Evolutionary conservation across 2,888 invertebrate species (phyloP).

Genomic region (Rhagophthalmus giganteus): DNA sequence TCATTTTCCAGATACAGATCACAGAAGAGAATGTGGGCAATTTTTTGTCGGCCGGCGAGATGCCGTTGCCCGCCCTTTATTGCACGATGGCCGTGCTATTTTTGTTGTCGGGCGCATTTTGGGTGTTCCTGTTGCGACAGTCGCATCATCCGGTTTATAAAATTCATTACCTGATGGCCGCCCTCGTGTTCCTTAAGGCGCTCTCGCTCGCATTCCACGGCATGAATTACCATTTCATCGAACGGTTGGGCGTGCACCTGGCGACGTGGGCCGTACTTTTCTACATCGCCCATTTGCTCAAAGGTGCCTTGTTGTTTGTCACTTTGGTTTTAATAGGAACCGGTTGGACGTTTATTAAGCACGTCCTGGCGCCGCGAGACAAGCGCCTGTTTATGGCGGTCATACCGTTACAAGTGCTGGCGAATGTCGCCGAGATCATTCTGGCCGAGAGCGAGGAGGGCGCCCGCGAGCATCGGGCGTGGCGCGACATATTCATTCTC

Average conservation of each 20-base stretch:
- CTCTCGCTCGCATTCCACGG: slow-evolving; percentile 93
- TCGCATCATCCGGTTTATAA: slow-evolving; percentile 82
- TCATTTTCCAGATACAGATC: slow-evolving; percentile 79
- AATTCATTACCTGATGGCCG: slow-evolving; percentile 96
- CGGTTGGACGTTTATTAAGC: slow-evolving; percentile 98
- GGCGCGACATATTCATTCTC: slow-evolving; percentile 89
- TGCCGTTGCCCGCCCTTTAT: slow-evolving; percentile 91
- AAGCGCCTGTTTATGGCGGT: slow-evolving; percentile 97
- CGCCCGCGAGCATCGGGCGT: slow-evolving; percentile 83
- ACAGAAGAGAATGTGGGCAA: slow-evolving; percentile 86
- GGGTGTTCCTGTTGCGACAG: slow-evolving; percentile 82
- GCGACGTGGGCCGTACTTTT: slow-evolving; percentile 97
- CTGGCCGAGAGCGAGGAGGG: slow-evolving; percentile 96
- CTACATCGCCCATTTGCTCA: slow-evolving; percentile 89
- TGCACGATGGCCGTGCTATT: slow-evolving; percentile 90
- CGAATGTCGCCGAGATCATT: slow-evolving; percentile 96
- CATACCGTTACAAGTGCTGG: slow-evolving; percentile 94
- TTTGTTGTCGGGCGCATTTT: slow-evolving; percentile 85
- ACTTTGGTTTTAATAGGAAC: slow-evolving; percentile 96
- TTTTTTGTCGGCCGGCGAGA: slow-evolving; percentile 93
- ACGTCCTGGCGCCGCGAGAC: slow-evolving; percentile 93
- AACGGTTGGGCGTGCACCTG: slow-evolving; percentile 88
- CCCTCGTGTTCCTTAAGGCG: slow-evolving; percentile 88
- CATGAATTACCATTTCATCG: slow-evolving; percentile 92
- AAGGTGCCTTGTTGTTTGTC: slow-evolving; percentile 84